Evolutionary conservation across 2,888 invertebrate genomes (phyloP), one percentile per base, ranked within the genome.

Genomic region (Eristalinus aeneus): DNA sequence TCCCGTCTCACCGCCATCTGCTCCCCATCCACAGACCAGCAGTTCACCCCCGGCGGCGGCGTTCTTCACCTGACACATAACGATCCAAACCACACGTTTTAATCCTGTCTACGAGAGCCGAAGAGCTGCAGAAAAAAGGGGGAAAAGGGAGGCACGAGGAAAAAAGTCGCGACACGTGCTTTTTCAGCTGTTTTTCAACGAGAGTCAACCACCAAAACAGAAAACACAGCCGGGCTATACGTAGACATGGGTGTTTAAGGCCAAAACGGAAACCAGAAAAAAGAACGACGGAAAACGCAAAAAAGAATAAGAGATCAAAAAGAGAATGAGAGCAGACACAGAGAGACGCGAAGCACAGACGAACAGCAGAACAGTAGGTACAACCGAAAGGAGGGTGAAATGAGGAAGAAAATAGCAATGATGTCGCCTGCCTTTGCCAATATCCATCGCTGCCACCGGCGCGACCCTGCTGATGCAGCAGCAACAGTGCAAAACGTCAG

Each of bases 141-240:
- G n/a, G 20, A 27, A 60, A 79, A 79, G 78, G 78, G 16, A 27
- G 67, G 23, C 46, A 46, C n/a, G 16, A 39, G 56, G 23, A 76
- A 71, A 78, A 54, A 73, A 65, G 39, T 54, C 86, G 86, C 86
- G 86, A 82, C 86, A 86, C 86, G 86, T 86, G 86, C 86, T 86
- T 86, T 86, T 86, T 82, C 86, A 86, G 86, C 86, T 86, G 86
- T 82, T 86, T 86, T 82, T 63, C 77, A 74, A 77, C 56, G 82
- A 86, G 71, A 78, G 56, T 56, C 82, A 86, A 75, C 80, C 81
- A 82, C 78, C 82, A 78, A 86, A 85, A 76, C 85, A 81, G 81
- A 80, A 85, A 83, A 56, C 16, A 56, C 80, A 36, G 54, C 63
- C 39, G 46, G 58, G 32, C 31, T 58, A 60, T 31, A 60, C 31